Base-by-base conservation (phyloP, 2,113 vertebrate species). In the Hoplias malabaricus region DNA sequence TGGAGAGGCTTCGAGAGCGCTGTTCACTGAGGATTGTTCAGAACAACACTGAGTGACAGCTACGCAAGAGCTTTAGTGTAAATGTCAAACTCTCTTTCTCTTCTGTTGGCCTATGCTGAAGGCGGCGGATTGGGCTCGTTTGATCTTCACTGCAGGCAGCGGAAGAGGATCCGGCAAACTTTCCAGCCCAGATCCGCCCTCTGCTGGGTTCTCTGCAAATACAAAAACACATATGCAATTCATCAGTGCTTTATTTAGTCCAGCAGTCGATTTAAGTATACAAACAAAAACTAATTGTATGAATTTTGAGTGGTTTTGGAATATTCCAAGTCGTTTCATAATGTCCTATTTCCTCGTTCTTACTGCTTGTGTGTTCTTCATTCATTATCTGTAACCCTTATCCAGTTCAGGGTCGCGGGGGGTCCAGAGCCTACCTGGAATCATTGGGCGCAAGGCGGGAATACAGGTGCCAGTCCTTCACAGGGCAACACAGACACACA, bases 131-230 rank as follows among this genome's bases (percentile, higher is more conserved):
- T 92, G 63, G 84, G 85, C 87, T 4, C 94, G 88, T 79, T 95
- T 96, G 85, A 90, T 94, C 85, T 96, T 95, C 78, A 92, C 79
- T 71, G 83, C 77, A 21, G 72, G 89, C 53, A 91, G 87, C 42
- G 91, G 86, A 0, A 91, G 85, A 69, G 92, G 86, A 80, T 94
- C 93, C 3, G 86, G 88, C 84, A 94, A 42, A 2, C 89, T 85
- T 0, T 94, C 95, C 82, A 96, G 92, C 75, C 96, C 95, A 11
- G 96, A 98, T 63, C 94, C 95, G 68, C 92, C 86, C 78, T 95
- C 94, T 9, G 93, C 91, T 6, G 94, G 86, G 85, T 87, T 93
- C 83, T 97, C 96, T 98, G 89, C 21, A 85, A 86, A 87, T 67
- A 48, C 5, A 77, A 14, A 77, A 7, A 62, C 57, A 61, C 77